phyloP scores from a whole-genome alignment of 2,113 vertebrate species.

The Chloropsis cyanopogon region DNA sequence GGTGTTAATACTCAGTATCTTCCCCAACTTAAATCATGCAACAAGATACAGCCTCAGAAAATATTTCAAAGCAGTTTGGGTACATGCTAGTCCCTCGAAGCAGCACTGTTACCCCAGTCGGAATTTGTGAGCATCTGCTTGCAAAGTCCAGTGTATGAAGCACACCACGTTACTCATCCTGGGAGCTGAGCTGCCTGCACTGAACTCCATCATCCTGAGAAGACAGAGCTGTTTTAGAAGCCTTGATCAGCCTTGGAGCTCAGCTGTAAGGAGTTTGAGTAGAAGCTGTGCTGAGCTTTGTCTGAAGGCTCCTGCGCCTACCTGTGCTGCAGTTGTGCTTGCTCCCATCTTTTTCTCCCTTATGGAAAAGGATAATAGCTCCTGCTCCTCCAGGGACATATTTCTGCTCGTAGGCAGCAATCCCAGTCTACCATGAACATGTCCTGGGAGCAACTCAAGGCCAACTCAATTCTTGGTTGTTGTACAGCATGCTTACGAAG shows the following conservation, averaged over 20 bases:
- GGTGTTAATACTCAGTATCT: not conserved
- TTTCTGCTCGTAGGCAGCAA: not conserved
- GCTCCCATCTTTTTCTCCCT: not conserved
- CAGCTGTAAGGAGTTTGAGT: not conserved
- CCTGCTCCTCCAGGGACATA: not conserved
- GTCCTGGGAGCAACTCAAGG: not conserved
- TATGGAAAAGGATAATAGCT: not conserved
- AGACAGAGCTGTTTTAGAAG: not conserved
- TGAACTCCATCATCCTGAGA: not conserved
- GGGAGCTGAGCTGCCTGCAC: not conserved
- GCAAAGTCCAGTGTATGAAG: not conserved
- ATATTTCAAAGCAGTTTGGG: not conserved
- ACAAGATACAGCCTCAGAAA: not conserved
- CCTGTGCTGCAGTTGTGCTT: not conserved
- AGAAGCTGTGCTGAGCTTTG: not conserved
- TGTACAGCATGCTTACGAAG: not conserved
- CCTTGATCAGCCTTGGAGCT: not conserved
- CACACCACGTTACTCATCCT: accelerated
- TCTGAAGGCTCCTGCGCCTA: not conserved
- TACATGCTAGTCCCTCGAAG: not conserved
- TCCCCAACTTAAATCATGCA: not conserved
- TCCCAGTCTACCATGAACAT: not conserved
- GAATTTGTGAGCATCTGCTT: not conserved
- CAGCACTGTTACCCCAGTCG: not conserved
- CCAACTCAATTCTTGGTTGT: not conserved